These are phyloP conservation scores for Solen grandis DNA, from an alignment of 1,140 invertebrate species.

Conservation along the genomic window DNA sequence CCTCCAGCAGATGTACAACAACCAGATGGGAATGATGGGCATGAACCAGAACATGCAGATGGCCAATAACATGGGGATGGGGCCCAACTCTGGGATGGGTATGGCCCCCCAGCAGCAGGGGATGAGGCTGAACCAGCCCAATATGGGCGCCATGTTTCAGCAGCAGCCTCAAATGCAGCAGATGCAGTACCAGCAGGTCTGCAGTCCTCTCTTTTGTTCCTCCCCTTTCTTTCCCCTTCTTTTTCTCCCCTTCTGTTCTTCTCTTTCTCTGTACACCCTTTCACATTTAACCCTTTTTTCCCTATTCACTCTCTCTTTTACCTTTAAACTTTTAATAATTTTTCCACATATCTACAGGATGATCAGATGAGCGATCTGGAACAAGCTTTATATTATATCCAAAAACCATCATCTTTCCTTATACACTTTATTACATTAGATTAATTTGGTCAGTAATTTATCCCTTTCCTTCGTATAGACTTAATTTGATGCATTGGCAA, in stretches of 20 bases:
- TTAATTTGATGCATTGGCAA: no score
- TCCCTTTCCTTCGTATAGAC: no score
- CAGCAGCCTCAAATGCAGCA: constrained; percentile 45
- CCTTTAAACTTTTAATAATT: no score
- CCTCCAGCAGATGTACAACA: constrained; percentile 35
- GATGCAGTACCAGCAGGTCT: constrained; percentile 52
- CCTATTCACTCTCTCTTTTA: no score
- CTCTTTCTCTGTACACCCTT: background rate
- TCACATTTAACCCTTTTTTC: no score
- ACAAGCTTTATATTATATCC: no score
- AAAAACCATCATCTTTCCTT: no score
- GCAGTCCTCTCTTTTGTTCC: background rate
- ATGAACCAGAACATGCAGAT: constrained; percentile 27
- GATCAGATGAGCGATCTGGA: no score
- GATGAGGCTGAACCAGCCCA: background rate
- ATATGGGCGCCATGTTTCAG: background rate
- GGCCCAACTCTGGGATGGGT: constrained; percentile 12
- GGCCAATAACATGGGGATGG: constrained; percentile 30
- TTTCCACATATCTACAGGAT: no score
- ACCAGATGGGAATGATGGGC: constrained; percentile 49
- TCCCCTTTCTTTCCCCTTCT: background rate
- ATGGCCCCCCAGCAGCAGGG: background rate
- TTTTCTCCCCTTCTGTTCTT: background rate
- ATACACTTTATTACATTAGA: no score
- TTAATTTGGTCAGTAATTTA: no score